phyloP scores from a whole-genome alignment of 1,140 invertebrate genomes.

The Helicoverpa armigera region DNA sequence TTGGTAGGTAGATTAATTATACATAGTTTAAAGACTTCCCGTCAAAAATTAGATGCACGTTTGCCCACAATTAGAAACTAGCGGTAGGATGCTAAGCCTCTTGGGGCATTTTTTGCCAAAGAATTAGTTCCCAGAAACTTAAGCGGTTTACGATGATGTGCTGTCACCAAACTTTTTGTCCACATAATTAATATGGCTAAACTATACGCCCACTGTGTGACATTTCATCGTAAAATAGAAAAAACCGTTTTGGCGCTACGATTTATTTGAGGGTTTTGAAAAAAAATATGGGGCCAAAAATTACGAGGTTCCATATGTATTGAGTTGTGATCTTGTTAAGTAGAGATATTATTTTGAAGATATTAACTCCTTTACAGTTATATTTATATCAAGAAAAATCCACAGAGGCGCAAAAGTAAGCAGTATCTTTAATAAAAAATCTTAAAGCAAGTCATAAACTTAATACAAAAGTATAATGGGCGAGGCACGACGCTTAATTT shows the following conservation, averaged over 20 bases:
- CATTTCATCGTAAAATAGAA: slow-evolving; percentile 34
- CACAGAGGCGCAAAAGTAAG: neutral
- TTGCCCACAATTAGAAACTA: neutral
- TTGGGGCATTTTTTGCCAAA: slow-evolving; percentile 3
- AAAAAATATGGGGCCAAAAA: neutral
- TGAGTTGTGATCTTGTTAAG: no score
- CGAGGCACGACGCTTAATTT: slow-evolving; percentile 72
- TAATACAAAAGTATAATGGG: slow-evolving; percentile 71
- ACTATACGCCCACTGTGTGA: slow-evolving; percentile 38
- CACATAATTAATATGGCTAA: slow-evolving; percentile 47
- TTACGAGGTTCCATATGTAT: neutral
- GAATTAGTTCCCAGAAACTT: slow-evolving; percentile 37
- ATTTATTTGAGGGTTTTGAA: neutral
- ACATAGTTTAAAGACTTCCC: no score
- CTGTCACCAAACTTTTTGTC: slow-evolving; percentile 48
- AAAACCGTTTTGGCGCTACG: slow-evolving; percentile 10
- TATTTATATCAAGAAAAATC: neutral
- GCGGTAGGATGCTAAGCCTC: slow-evolving; percentile 6
- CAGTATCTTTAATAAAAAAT: slow-evolving; percentile 1
- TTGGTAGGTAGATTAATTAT: no score
- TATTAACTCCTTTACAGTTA: no score
- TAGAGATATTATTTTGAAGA: no score
- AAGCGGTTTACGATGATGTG: slow-evolving; percentile 37
- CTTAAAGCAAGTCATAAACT: slow-evolving; percentile 61
- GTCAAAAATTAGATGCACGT: no score